Evolutionary conservation across 2,113 vertebrate genomes (phyloP).

Genomic region (Micronycteris hirsuta): DNA sequence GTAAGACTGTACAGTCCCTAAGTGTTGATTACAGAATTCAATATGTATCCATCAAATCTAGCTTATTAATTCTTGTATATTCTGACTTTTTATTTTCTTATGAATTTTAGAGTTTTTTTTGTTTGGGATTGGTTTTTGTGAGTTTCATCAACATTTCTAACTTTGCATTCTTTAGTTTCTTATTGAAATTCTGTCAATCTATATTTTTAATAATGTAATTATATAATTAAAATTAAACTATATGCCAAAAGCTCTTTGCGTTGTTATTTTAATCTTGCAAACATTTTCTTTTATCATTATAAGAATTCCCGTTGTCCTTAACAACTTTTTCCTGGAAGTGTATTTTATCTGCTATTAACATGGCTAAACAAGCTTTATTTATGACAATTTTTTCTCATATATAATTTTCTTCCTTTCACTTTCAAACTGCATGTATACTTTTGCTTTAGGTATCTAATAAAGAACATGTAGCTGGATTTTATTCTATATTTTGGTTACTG

Average conservation of each 20-base stretch:
- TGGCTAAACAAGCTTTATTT: neutral
- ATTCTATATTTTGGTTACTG: neutral
- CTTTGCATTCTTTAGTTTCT: neutral
- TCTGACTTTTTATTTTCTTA: neutral
- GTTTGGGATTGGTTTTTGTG: neutral
- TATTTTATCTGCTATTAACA: neutral
- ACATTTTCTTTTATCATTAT: neutral
- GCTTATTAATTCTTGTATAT: neutral
- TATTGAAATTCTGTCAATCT: neutral
- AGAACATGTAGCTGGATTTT: neutral
- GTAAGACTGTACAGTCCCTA: neutral
- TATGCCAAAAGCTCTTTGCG: neutral
- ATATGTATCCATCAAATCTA: neutral
- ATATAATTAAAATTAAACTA: neutral
- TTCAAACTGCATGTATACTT: neutral
- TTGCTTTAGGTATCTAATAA: neutral
- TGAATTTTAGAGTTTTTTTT: neutral
- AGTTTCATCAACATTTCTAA: neutral
- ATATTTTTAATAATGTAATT: neutral
- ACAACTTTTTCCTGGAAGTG: neutral
- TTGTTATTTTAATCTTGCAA: neutral
- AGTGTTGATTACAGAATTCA: neutral
- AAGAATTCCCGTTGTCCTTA: neutral
- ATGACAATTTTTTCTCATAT: neutral
- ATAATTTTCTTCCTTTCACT: neutral